Conservation (phyloP, 2,113 vertebrate genomes). For the Plecturocebus donacophilus region DNA sequence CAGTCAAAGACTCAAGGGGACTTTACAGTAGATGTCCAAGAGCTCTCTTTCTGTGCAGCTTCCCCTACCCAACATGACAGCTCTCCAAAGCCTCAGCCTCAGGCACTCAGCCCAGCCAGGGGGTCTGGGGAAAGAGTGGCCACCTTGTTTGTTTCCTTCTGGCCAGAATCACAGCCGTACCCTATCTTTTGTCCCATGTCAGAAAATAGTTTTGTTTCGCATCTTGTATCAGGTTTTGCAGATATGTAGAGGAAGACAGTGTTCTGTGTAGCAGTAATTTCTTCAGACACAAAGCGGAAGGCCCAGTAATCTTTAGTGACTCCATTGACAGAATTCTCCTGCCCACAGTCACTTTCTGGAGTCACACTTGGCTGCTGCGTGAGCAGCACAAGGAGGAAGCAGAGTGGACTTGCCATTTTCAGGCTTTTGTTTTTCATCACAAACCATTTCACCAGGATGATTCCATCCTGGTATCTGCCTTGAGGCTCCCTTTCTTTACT, state of each 20-base stretch:
- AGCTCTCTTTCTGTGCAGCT: neutral
- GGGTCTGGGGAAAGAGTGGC: neutral
- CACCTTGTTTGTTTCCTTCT: neutral
- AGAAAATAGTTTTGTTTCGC: neutral
- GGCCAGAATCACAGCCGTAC: neutral
- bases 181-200: neutral
- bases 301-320: neutral
- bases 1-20: neutral
- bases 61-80: too few relatives aligned
- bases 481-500: neutral
- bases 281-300: neutral
- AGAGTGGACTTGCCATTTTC: neutral
- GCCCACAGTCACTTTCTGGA: neutral
- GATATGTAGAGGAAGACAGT: neutral
- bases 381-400: neutral
- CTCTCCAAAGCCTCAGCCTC: neutral
- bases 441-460: neutral
- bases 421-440: neutral
- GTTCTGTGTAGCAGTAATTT: neutral
- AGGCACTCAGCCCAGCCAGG: too few relatives aligned
- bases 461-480: neutral
- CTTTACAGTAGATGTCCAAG: accelerated
- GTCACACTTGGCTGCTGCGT: accelerated
- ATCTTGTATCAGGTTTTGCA: neutral
- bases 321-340: neutral